Base-by-base conservation (phyloP, 2,113 vertebrate genomes). In the Spilogale gracilis region DNA sequence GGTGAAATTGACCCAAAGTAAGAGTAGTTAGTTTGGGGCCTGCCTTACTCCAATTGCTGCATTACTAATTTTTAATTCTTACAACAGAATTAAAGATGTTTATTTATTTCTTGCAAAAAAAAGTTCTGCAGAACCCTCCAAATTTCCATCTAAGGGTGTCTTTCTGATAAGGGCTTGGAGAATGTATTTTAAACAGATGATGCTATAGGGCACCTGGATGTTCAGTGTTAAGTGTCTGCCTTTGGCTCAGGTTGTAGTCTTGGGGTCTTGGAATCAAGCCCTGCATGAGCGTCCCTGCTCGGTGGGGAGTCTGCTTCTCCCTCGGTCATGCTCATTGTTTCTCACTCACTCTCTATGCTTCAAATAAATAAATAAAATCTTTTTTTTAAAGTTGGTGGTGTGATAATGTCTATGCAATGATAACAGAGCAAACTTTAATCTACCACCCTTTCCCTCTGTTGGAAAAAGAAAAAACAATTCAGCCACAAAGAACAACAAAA, bases 51-150 rank as follows among this genome's bases (percentile, higher is more conserved):
- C 71, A 56, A 78, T 78, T 89, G 60, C 18, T 92, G 45, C 10
- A 54, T 91, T 74, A 69, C 13, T 38, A 38, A 38, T 38, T 38
- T 38, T 38, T 38, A 38, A 38, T 38, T 38, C 38, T 38, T 38
- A 38, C 38, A 38, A 38, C 38, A 38, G 38, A 38, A 38, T 38
- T 38, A 20, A 21, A 76, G 3, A 17, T 91, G 23, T 87, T 90
- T 97, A 30, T 52, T 87, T 63, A 30, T 52, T 87, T 63, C 45
- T 83, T 94, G 13, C 83, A 87, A 92, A 91, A 27, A 27, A 13
- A 89, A 89, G 85, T 82, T 94, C 52, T 52, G 25, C 30, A 90
- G 25, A 83, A 65, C 0, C 50, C 21, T 91, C 84, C 20, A 92
- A 10, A 45, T 94, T 95, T 91, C 16, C 38, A 69, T 92, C 50